Percentiles rank a stretch among this genome's conserved stretches.
These are phyloP conservation scores for Heliothis subflexa DNA, from an alignment of 1,140 invertebrate species.

Conservation along the genomic window DNA sequence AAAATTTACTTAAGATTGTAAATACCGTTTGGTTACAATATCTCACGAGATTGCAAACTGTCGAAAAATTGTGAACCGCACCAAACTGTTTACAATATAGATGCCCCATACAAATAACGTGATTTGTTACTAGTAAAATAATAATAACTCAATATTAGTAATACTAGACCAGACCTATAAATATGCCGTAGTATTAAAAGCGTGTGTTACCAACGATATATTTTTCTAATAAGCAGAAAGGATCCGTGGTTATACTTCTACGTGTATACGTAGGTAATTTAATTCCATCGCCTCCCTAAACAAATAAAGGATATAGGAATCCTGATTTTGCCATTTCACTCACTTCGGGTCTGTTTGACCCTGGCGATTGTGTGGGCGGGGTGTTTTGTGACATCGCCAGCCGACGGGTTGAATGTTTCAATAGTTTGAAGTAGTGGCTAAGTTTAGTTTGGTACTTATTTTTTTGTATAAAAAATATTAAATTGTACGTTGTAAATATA, in stretches of 20 bases:
- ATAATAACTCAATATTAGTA: no score
- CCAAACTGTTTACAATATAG: no score
- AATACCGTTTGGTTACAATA: no score
- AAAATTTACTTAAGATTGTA: no score
- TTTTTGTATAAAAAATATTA: no score
- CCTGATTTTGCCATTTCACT: constrained; percentile 67
- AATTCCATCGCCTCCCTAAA: constrained; percentile 57
- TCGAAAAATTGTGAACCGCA: no score
- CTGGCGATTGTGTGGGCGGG: constrained; percentile 34
- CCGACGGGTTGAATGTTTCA: constrained; percentile 21
- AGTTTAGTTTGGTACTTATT: not conserved
- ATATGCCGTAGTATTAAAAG: not conserved
- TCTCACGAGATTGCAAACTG: no score
- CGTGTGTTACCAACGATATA: constrained; percentile 5
- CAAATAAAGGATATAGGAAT: constrained; percentile 56
- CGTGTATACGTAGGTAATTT: constrained; percentile 48
- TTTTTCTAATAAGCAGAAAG: constrained; percentile 16
- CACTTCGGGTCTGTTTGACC: constrained; percentile 53
- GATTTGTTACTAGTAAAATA: no score
- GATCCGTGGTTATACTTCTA: not conserved
- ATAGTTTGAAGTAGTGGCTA: not conserved
- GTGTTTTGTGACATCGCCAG: constrained; percentile 37
- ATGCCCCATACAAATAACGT: no score
- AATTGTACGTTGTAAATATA: no score
- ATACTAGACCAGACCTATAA: not conserved